These are phyloP conservation scores for Aphis craccivora DNA, from an alignment of 1,140 invertebrate species.

Conservation along the genomic window DNA sequence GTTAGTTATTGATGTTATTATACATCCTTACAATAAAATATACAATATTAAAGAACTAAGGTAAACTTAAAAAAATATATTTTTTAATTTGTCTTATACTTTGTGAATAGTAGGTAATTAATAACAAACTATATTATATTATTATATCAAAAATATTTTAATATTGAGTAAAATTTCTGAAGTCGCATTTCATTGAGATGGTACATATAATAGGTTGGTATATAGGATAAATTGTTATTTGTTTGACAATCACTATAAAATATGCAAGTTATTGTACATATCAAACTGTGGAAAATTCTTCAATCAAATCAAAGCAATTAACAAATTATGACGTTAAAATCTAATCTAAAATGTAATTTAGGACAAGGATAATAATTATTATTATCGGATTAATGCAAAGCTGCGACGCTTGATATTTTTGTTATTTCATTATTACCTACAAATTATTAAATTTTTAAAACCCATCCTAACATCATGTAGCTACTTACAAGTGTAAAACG, in stretches of 20 bases:
- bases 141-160: too few relatives aligned
- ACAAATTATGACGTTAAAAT: neutral
- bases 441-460: conserved; percentile 3
- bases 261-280: neutral
- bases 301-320: neutral
- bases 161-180: too few relatives aligned
- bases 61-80: neutral
- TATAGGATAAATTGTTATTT: neutral
- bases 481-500: neutral
- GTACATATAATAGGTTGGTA: neutral
- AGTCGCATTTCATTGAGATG: neutral
- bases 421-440: neutral
- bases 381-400: neutral
- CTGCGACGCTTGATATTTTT: neutral
- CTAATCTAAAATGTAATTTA: neutral
- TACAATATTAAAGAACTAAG: neutral
- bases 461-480: neutral
- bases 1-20: too few relatives aligned
- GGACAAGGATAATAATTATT: neutral
- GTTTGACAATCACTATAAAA: neutral
- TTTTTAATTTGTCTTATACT: too few relatives aligned
- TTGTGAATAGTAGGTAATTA: too few relatives aligned
- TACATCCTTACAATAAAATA: too few relatives aligned
- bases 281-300: neutral
- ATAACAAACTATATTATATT: too few relatives aligned